Conservation (phyloP, 2,888 invertebrate species). For the Cataglyphis livida region DNA sequence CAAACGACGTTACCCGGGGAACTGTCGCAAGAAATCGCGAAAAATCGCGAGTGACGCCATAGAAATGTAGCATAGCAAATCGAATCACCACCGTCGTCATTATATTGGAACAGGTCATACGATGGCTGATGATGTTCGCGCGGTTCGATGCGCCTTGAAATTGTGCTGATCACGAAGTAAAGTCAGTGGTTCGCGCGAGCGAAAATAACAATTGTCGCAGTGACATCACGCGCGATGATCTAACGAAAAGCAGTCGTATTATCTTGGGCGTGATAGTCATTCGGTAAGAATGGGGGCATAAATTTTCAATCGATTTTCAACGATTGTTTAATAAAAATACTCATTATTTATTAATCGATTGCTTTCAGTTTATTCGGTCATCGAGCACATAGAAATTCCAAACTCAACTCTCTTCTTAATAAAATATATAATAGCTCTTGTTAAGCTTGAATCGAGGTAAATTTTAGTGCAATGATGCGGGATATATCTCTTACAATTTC, state of each 20-base stretch:
- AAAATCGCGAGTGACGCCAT: background rate
- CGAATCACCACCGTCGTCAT: constrained; percentile 8
- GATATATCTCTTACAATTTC: no score
- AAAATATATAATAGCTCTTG: background rate
- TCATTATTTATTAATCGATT: background rate
- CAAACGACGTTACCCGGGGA: constrained; percentile 19
- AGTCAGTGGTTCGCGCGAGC: background rate
- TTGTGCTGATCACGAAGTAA: background rate
- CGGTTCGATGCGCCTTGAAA: constrained; percentile 17
- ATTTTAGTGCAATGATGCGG: background rate
- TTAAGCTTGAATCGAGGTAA: background rate
- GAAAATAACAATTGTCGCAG: background rate
- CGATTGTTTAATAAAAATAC: background rate
- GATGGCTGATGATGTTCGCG: background rate
- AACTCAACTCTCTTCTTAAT: background rate
- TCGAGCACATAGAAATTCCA: background rate
- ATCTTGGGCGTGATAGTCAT: background rate
- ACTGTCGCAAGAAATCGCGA: constrained; percentile 16
- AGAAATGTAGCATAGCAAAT: background rate
- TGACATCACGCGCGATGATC: background rate
- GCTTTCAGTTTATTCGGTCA: background rate
- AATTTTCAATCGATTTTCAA: background rate
- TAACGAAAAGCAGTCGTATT: background rate
- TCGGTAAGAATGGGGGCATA: background rate
- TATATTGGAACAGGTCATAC: constrained; percentile 25